phyloP scores from a whole-genome alignment of 1,140 invertebrate genomes.

The Magallana angulata region DNA sequence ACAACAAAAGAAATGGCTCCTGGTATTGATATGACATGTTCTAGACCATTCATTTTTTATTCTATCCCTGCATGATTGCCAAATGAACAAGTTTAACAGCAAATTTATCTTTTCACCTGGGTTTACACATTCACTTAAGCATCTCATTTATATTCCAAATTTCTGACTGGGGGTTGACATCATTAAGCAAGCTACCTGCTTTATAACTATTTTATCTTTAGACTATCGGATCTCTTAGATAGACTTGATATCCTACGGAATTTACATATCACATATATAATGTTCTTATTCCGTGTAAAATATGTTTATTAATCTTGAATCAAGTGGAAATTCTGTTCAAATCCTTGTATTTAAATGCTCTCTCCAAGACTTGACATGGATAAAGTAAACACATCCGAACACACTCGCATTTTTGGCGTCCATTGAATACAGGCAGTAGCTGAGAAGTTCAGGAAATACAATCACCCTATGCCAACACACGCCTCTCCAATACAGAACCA shows the following conservation, averaged over 20 bases:
- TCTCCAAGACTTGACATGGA: slow-evolving; percentile 18
- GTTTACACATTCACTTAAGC: slow-evolving; percentile 21
- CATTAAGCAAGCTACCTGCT: slow-evolving; percentile 1
- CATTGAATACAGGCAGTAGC: neutral
- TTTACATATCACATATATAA: slow-evolving; percentile 33
- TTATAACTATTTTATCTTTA: neutral
- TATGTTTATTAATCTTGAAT: slow-evolving; percentile 28
- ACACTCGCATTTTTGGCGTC: neutral
- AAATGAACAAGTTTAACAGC: slow-evolving; percentile 3
- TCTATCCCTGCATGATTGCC: slow-evolving; percentile 17
- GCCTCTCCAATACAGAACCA: neutral
- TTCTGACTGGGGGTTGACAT: slow-evolving; percentile 28
- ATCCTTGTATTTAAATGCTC: slow-evolving; percentile 17
- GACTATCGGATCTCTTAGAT: neutral
- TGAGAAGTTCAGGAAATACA: neutral
- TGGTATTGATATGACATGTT: slow-evolving; percentile 33
- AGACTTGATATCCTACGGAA: slow-evolving; percentile 2
- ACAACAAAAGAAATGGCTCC: slow-evolving; percentile 23
- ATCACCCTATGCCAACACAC: neutral
- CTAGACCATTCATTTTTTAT: slow-evolving; percentile 7
- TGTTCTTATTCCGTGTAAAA: slow-evolving; percentile 19
- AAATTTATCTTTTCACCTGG: slow-evolving; percentile 31
- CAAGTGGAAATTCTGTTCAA: slow-evolving; percentile 27
- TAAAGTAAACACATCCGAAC: slow-evolving; percentile 9
- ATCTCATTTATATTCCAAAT: slow-evolving; percentile 27